phyloP scores from a whole-genome alignment of 92 coral and sea anemone genomes.

The Parazoanthus swiftii region DNA sequence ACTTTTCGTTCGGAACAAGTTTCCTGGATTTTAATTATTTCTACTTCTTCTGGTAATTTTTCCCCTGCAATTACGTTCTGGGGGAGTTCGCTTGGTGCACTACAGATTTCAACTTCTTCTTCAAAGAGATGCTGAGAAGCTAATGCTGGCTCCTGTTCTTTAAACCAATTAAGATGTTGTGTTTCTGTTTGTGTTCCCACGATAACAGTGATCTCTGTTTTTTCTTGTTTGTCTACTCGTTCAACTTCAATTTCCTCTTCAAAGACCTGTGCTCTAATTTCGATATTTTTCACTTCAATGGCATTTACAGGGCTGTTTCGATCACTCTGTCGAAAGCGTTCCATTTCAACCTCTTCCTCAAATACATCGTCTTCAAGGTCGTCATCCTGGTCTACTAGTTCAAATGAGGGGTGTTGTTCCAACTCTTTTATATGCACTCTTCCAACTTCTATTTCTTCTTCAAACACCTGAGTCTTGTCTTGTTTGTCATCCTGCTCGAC shows the following conservation, averaged over 20 bases:
- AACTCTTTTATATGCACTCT: background rate
- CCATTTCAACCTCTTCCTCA: conserved; percentile 72
- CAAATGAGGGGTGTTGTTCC: conserved; percentile 35
- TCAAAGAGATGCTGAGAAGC: conserved; percentile 30
- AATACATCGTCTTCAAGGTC: conserved; percentile 48
- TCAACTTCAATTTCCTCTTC: conserved; percentile 70
- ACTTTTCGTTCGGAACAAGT: background rate
- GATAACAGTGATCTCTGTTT: background rate
- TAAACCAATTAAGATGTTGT: background rate
- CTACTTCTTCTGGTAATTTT: conserved; percentile 31
- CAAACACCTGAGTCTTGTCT: conserved; percentile 40
- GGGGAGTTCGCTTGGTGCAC: conserved; percentile 18
- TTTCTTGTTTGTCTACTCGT: conserved; percentile 41
- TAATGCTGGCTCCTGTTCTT: conserved; percentile 29
- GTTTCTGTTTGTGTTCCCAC: background rate
- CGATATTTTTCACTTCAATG: background rate
- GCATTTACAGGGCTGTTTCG: background rate
- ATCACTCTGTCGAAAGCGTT: conserved; percentile 20
- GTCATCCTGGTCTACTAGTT: conserved; percentile 1
- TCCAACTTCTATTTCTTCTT: conserved; percentile 42
- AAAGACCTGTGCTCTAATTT: conserved; percentile 39
- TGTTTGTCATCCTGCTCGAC: conserved; percentile 44
- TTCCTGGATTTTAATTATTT: conserved; percentile 18
- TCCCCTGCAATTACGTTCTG: conserved; percentile 27
- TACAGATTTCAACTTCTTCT: conserved; percentile 55